Percentiles rank a stretch among this genome's conserved stretches.
Conservation (phyloP, 2,797 vertebrate genomes). For the Arctocebus calabarensis region DNA sequence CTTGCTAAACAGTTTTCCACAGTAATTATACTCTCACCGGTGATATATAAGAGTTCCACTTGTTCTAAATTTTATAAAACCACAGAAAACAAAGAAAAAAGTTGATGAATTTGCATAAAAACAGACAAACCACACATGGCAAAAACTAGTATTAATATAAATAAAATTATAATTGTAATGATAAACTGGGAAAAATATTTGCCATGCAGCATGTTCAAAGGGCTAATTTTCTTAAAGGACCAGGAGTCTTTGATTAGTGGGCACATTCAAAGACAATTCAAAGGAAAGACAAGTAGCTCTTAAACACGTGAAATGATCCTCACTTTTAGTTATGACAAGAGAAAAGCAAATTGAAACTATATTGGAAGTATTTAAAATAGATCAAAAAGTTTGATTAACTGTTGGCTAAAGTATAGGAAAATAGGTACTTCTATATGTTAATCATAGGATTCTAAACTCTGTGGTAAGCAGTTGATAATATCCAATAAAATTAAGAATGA, state of each 20-base stretch:
- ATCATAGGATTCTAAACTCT: not conserved
- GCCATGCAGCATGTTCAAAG: not conserved
- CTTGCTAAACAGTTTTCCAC: not conserved
- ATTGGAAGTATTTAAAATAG: constrained; percentile 18
- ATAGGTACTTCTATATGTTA: not conserved
- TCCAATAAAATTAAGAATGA: not conserved
- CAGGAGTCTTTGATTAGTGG: not conserved
- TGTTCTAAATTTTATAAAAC: constrained; percentile 20
- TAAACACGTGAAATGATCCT: not conserved
- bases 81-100: not conserved
- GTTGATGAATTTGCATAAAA: not conserved
- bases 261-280: not conserved
- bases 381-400: not conserved
- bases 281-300: not conserved
- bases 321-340: not conserved
- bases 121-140: not conserved
- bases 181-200: not conserved
- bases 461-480: not conserved
- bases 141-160: not conserved
- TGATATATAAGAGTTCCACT: not conserved
- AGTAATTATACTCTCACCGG: not conserved
- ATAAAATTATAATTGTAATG: not conserved
- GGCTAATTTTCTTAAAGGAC: not conserved
- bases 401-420: not conserved
- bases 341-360: constrained; percentile 10